Base-by-base conservation (phyloP, 2,888 invertebrate genomes). In the Eutolmus rufibarbis region DNA sequence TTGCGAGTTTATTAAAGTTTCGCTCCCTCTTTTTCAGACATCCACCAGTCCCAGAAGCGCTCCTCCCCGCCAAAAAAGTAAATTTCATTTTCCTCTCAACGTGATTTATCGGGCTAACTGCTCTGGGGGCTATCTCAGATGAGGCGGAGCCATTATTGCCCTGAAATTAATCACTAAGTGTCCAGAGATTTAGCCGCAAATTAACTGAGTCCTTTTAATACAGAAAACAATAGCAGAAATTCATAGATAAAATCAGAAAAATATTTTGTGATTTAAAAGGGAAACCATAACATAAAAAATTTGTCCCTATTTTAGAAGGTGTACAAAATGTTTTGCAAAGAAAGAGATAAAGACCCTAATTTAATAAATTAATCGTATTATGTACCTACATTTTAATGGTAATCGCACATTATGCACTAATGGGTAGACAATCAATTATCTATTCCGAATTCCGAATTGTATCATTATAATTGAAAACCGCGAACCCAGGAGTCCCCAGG, bases 1-100 rank as follows among this genome's bases (percentile, higher is more conserved):
- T 66, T 66, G 12, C 23, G 78, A 23, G 43, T 78, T 78, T 78
- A 46, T 78, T 78, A 78, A 78, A 78, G 78, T 78, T 78, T 78
- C 14, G 1, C 43, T 40, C 5, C 43, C 5, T 2, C 5, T 0
- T 40, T 9, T 78, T 46, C 7, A 78, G n/a, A 56, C 1, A 5
- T 19, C 5, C 5, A 8, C 56, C 43, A 46, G 14, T 16, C 43
- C 40, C 43, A 43, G 14, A 2, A 46, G 43, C 4, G 43, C 14
- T 46, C 16, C 51, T 1, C 19, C n/a, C n/a, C n/a, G 51, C 19
- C 51, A 51, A 51, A 51, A 51, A 51, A 77, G n/a, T 19, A 43
- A 78, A 40, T 40, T 78, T 78, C 23, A 78, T 43, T 40, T 43
- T 76, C 16, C 76, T 76, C 37, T 34, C 34, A 19, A 66, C 23